These are phyloP conservation scores for Heliconius melpomene DNA, from an alignment of 1,140 invertebrate genomes.

Conservation along the genomic window DNA sequence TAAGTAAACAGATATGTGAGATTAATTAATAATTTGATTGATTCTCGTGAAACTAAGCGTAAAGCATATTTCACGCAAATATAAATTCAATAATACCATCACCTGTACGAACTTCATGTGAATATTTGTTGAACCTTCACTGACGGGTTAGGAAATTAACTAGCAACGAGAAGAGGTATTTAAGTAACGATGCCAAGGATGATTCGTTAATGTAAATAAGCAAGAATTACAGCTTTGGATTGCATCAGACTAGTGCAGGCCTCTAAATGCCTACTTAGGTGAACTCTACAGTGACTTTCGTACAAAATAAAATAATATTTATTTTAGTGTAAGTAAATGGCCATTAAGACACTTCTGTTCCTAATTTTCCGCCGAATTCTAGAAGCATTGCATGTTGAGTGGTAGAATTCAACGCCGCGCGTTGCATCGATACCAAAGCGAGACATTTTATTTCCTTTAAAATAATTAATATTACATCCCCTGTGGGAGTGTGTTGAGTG, in stretches of 20 bases:
- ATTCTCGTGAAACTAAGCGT: not conserved
- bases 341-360: too few relatives aligned
- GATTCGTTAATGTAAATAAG: conserved; percentile 46
- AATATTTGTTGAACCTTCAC: conserved; percentile 29
- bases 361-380: too few relatives aligned
- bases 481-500: too few relatives aligned
- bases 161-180: conserved; percentile 26
- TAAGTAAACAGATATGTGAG: not conserved
- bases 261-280: conserved; percentile 30
- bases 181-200: conserved; percentile 45
- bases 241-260: conserved; percentile 26
- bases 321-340: too few relatives aligned
- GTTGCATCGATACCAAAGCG: too few relatives aligned
- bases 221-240: conserved; percentile 32
- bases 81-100: conserved; percentile 8
- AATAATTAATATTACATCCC: too few relatives aligned
- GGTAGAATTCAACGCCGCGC: too few relatives aligned
- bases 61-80: not conserved
- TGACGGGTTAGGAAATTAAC: conserved; percentile 19
- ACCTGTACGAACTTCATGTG: not conserved
- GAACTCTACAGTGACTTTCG: not conserved
- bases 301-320: not conserved
- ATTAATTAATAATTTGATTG: not conserved
- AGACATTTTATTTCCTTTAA: too few relatives aligned
- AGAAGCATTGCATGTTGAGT: too few relatives aligned